Percentiles rank a stretch among this genome's conserved stretches.
phyloP scores from a whole-genome alignment of 2,888 invertebrate species.

The Scaptomyza cyrtandrae region DNA sequence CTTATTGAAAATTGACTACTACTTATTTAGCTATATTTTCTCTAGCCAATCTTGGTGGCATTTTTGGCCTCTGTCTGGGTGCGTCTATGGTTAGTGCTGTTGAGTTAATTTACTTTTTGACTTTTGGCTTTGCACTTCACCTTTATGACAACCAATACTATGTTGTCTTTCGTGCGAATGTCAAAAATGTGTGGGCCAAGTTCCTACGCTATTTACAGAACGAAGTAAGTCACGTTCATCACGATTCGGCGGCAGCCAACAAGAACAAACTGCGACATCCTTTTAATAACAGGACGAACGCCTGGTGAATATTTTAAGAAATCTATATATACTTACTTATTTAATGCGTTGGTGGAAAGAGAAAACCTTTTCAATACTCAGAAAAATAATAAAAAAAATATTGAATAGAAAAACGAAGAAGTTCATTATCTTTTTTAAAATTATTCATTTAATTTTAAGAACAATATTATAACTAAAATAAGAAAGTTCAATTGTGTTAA shows the following conservation, averaged over 20 bases:
- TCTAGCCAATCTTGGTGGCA: conserved; percentile 85
- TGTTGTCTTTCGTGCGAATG: conserved; percentile 32
- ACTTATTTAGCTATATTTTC: neutral
- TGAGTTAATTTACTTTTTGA: conserved; percentile 84
- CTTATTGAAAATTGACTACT: neutral
- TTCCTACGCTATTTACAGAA: conserved; percentile 49
- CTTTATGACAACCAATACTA: conserved; percentile 74
- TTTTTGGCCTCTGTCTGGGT: conserved; percentile 85
- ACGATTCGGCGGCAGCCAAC: conserved; percentile 1
- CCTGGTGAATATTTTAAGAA: conserved; percentile 48
- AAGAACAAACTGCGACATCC: conserved; percentile 55
- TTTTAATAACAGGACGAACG: conserved; percentile 44
- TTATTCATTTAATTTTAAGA: no score
- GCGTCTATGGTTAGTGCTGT: conserved; percentile 85
- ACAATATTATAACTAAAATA: no score
- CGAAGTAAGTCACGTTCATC: conserved; percentile 32
- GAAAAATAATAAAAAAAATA: no score
- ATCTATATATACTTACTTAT: neutral
- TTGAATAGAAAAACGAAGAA: no score
- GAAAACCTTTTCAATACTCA: neutral
- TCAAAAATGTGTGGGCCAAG: conserved; percentile 36
- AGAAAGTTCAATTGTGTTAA: no score
- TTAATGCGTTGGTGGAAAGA: neutral
- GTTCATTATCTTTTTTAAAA: no score
- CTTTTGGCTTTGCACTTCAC: conserved; percentile 77